phyloP scores from a whole-genome alignment of 2,888 invertebrate genomes.

The Eupeodes luniger region DNA sequence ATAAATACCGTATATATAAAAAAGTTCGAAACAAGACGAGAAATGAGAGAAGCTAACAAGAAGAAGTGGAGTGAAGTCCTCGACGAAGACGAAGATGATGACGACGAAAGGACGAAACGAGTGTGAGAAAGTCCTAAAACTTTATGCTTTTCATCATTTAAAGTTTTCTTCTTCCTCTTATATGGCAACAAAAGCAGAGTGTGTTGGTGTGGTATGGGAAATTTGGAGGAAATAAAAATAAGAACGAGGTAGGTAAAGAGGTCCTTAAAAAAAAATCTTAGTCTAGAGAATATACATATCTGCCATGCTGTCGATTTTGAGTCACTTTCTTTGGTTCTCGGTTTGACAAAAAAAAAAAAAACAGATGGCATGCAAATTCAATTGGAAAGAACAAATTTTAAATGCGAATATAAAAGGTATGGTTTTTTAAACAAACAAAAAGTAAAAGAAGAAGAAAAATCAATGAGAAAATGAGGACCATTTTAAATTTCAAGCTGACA shows the following conservation, averaged over 20 bases:
- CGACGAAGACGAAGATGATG: neutral
- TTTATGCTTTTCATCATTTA: constrained; percentile 83
- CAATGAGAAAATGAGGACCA: neutral
- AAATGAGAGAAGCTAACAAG: constrained; percentile 55
- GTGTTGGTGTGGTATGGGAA: neutral
- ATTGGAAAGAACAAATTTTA: constrained; percentile 45
- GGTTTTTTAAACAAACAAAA: neutral
- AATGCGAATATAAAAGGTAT: constrained; percentile 17
- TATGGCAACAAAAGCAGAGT: constrained; percentile 36
- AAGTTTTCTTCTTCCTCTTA: constrained; percentile 80
- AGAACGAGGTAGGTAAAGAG: neutral
- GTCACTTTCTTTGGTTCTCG: constrained; percentile 12
- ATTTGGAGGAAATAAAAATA: constrained; percentile 3
- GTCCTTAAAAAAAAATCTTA: constrained; percentile 18
- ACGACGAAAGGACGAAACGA: neutral
- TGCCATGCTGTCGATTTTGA: constrained; percentile 39
- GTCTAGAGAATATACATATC: constrained; percentile 30
- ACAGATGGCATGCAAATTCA: constrained; percentile 70
- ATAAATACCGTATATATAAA: neutral
- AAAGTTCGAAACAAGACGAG: constrained; percentile 17
- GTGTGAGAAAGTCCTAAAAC: constrained; percentile 77
- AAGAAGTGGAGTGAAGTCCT: neutral
- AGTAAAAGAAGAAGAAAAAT: constrained; percentile 1
- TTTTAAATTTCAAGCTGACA: neutral
- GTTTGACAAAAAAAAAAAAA: neutral